A percentile compares a stretch with the other conserved stretches of the same genome.
Evolutionary conservation across 2,113 vertebrate genomes (phyloP).

Genomic region (Hemiprocne comata): DNA sequence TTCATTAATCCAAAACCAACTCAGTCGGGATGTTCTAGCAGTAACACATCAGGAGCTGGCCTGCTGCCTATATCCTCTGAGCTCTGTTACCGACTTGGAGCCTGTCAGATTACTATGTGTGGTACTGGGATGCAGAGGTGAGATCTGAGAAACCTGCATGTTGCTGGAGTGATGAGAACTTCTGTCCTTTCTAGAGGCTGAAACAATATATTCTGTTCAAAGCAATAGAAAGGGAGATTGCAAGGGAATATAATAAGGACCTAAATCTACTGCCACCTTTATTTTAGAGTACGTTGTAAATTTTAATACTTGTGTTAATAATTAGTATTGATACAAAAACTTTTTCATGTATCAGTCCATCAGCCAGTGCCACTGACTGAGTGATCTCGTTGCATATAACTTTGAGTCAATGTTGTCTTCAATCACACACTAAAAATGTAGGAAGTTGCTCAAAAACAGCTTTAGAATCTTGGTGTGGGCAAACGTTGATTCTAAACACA

Average conservation of each 20-base stretch:
- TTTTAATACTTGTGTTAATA: background rate
- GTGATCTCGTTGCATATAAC: background rate
- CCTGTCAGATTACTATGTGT: slow-evolving; percentile 94
- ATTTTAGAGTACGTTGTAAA: background rate
- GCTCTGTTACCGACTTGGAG: slow-evolving; percentile 95
- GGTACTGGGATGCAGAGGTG: slow-evolving; percentile 96
- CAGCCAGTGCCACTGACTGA: background rate
- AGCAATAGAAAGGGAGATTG: background rate
- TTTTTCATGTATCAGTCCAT: background rate
- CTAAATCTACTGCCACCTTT: background rate
- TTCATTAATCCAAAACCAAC: slow-evolving; percentile 79
- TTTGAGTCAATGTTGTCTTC: background rate
- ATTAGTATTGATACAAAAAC: background rate
- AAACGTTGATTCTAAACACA: background rate
- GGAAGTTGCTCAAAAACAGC: background rate
- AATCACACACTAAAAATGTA: background rate
- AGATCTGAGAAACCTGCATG: background rate
- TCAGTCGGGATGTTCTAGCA: slow-evolving; percentile 58
- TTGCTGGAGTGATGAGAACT: background rate
- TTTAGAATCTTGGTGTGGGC: background rate
- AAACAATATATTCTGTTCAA: background rate
- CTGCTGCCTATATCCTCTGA: slow-evolving; percentile 91
- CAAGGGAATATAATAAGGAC: background rate
- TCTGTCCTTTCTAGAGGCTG: background rate
- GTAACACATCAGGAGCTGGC: slow-evolving; percentile 80